These are phyloP conservation scores for Natator depressus DNA, from an alignment of 2,113 vertebrate genomes.

Conservation along the genomic window DNA sequence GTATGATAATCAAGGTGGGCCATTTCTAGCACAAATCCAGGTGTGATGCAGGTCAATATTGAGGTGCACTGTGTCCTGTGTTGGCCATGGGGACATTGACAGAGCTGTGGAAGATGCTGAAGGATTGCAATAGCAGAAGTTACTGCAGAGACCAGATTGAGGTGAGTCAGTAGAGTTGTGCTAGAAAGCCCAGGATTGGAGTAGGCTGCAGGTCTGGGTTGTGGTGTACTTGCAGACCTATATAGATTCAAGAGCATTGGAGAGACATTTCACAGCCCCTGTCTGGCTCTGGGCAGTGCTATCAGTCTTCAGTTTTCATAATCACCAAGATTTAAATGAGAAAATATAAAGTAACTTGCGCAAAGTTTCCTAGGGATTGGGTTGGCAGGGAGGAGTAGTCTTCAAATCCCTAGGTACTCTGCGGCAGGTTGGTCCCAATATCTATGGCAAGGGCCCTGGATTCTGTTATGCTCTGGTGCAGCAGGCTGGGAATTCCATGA, in stretches of 20 bases:
- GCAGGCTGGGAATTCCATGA: background rate
- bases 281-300: fast-evolving
- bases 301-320: background rate
- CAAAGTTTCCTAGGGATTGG: background rate
- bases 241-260: background rate
- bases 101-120: background rate
- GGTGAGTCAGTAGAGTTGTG: background rate
- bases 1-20: too few relatives aligned
- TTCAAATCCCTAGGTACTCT: background rate
- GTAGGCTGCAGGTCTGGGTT: background rate
- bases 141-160: background rate
- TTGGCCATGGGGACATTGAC: background rate
- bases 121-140: too few relatives aligned
- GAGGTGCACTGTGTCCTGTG: background rate
- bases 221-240: background rate
- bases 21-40: too few relatives aligned
- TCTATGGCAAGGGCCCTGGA: background rate
- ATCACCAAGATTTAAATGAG: background rate
- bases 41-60: background rate
- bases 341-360: background rate
- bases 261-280: background rate
- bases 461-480: background rate
- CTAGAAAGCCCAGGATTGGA: background rate
- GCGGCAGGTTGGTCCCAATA: background rate
- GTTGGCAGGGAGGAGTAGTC: fast-evolving